Percentiles rank a stretch among this genome's conserved stretches.
Conservation (phyloP, 2,888 invertebrate species). For the Macroteleia sp. region DNA sequence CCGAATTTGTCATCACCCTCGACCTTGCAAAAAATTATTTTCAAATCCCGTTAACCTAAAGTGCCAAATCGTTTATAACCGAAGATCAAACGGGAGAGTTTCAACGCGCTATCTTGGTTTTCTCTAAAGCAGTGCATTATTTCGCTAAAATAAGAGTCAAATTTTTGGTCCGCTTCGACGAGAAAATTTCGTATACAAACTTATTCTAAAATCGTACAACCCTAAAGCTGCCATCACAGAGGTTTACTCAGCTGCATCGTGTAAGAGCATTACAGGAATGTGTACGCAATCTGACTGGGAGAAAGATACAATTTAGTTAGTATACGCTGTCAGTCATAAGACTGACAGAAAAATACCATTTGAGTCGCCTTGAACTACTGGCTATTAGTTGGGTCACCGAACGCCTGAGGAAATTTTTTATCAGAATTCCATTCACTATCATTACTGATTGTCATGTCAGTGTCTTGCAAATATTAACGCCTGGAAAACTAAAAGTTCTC, state of each 20-base stretch:
- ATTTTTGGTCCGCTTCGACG: not conserved
- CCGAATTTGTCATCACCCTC: no score
- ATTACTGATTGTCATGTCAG: slow-evolving; percentile 69
- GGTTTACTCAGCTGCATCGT: slow-evolving; percentile 11
- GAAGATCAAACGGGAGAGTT: no score
- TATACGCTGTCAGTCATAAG: no score
- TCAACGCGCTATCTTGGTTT: no score
- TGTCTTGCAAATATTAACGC: slow-evolving; percentile 65
- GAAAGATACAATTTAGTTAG: no score
- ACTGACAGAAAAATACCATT: no score
- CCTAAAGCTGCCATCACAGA: not conserved
- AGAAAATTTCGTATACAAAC: not conserved
- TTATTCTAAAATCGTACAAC: not conserved
- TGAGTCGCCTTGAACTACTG: slow-evolving; percentile 68
- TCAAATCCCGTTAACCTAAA: no score
- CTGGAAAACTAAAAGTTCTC: slow-evolving; percentile 61
- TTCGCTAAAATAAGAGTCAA: not conserved
- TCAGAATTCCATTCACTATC: slow-evolving; percentile 62
- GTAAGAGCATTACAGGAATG: not conserved
- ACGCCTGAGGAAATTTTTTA: slow-evolving; percentile 51
- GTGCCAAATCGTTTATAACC: no score
- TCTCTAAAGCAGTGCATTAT: not conserved
- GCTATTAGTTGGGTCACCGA: slow-evolving; percentile 26
- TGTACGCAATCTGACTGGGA: no score
- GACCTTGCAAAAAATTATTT: no score